Conservation (phyloP, 2,797 vertebrate species). For the Notolepis coatsorum region DNA sequence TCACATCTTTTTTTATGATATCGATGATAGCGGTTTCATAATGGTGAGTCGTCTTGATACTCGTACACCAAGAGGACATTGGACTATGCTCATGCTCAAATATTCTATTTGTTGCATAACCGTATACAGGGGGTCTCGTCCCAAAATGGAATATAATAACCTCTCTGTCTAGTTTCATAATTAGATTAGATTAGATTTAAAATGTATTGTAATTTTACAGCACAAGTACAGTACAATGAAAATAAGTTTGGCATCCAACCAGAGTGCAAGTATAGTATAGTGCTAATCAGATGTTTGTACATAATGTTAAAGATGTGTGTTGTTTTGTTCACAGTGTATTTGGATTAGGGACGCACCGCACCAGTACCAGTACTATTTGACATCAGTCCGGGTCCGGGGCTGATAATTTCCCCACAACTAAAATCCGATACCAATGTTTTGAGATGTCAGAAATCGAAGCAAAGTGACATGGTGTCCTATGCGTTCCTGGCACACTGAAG, state of each 20-base stretch:
- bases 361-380: background rate
- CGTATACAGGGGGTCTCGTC: constrained; percentile 48
- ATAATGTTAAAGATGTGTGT: constrained; percentile 34
- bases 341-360: constrained; percentile 17
- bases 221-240: too few species aligned
- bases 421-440: too few species aligned
- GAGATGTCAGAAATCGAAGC: too few species aligned
- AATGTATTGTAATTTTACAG: too few species aligned
- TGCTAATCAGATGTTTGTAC: too few species aligned
- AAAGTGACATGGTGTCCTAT: too few species aligned
- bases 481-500: too few species aligned
- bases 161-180: constrained; percentile 42
- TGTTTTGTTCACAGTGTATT: constrained; percentile 57
- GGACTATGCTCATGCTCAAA: constrained; percentile 36
- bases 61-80: constrained; percentile 43
- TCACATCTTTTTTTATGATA: constrained; percentile 52
- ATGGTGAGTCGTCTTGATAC: constrained; percentile 27
- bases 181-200: too few species aligned
- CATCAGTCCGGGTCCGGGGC: too few species aligned
- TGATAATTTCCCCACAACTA: too few species aligned
- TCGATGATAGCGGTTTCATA: constrained; percentile 32
- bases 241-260: too few species aligned
- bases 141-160: constrained; percentile 40
- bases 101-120: constrained; percentile 46
- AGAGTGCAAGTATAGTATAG: too few species aligned